Percentiles rank a stretch among this genome's conserved stretches.
Conservation (phyloP, 2,888 invertebrate species). For the Thumatha senex region DNA sequence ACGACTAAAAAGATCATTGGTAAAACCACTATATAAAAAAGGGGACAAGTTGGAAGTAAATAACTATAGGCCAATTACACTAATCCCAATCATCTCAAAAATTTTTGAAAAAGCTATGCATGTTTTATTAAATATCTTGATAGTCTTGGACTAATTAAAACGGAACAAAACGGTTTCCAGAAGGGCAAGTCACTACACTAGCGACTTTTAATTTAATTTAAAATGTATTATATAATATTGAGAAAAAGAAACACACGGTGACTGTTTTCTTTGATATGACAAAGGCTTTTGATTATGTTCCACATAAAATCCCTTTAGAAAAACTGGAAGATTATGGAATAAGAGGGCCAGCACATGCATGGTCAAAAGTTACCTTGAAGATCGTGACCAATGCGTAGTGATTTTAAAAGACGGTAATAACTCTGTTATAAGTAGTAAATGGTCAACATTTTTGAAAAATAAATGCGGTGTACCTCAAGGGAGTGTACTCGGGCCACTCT, state of each 20-base stretch:
- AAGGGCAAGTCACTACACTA: background rate
- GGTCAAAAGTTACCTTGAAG: background rate
- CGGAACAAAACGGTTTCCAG: background rate
- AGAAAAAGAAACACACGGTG: background rate
- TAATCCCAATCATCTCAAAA: constrained; percentile 4
- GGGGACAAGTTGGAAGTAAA: background rate
- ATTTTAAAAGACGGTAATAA: no score
- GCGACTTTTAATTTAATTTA: background rate
- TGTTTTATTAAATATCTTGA: background rate
- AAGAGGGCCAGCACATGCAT: background rate
- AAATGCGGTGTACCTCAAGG: no score
- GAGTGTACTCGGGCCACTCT: no score
- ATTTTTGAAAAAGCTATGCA: background rate
- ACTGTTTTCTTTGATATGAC: background rate
- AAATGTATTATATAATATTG: background rate
- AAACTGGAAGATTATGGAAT: background rate
- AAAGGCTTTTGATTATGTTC: background rate
- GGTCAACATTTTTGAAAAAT: no score
- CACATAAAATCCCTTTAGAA: background rate
- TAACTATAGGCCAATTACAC: background rate
- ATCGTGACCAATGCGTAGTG: no score
- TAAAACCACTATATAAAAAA: background rate
- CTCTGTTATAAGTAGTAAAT: no score
- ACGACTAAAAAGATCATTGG: background rate
- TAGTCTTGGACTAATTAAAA: background rate